Base-by-base conservation (phyloP, 2,888 invertebrate genomes). In the Buathra laborator region DNA sequence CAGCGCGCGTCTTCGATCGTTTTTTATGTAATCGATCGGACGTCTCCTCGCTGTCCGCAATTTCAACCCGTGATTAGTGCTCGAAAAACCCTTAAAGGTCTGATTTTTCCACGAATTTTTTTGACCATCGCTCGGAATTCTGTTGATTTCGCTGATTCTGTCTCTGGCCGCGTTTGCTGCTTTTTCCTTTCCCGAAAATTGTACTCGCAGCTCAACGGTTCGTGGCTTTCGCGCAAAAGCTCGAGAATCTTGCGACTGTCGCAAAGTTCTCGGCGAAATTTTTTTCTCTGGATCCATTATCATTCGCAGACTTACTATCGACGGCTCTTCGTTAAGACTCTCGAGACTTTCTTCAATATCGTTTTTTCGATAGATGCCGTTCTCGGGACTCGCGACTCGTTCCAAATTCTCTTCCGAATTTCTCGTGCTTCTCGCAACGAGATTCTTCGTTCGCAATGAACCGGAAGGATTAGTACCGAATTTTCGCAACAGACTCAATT, bases 231-330 rank as follows among this genome's bases (percentile, higher is more conserved):
- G 32, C n/a, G 37, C 48, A 9, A 32, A 0, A 14, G 19, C 16
- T 48, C 16, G 16, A 10, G 37, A 66, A 29, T 74, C 72, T 9
- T 37, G 6, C 9, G 74, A 72, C 37, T 68, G 72, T 19, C 74
- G 62, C 1, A 51, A 44, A 6, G 29, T 46, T 51, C 72, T 70
- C 12, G 76, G 56, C 12, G 76, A 67, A n/a, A 29, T 6, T 7
- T 43, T 37, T 6, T 44, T 16, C 44, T 74, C 51, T 2, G 71
- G 43, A 32, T 81, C 44, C 62, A 84, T 64, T 12, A 62, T 72
- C 62, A 84, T 76, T 32, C 77, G 48, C 12, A 81, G 72, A 77
- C 77, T 77, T 3, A 84, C 77, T 51, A 68, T 77, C 66, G 84
- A 81, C 14, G 81, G 81, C 67, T 84, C 84, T 0, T 72, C 67